Base-by-base conservation (phyloP, 2,888 invertebrate genomes). In the Cataglyphis cursor region DNA sequence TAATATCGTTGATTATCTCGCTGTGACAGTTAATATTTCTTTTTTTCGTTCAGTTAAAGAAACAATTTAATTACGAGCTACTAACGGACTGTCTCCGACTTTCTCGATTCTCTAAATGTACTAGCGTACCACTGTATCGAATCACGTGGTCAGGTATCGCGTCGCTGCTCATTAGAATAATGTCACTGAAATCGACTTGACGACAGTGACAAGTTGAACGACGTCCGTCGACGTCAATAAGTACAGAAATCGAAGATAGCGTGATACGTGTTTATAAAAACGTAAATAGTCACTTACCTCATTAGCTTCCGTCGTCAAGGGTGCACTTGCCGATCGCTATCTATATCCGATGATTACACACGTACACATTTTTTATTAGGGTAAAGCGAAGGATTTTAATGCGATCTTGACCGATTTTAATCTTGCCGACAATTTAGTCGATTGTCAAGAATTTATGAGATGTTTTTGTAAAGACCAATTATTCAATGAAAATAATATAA, bases 261-360 rank as follows among this genome's bases (percentile, higher is more conserved):
- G n/a, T 31, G 75, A 48, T 51, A 31, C 57, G 18, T 31, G 31
- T 21, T 21, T 48, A 48, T 78, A 78, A 78, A 76, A 80, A 59
- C 10, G 12, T 80, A 21, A 78, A 78, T 59, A 31, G 18, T 59
- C 35, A 80, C 78, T 80, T 80, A 80, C 78, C 78, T 80, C 74
- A 31, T 78, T 73, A 80, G 73, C 35, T 57, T 73, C 59, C 78
- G 44, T 78, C 44, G 12, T 35, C 18, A 4, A n/a, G 21, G n/a
- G 59, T 12, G 44, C 59, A 64, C 24, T 75, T 41, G 59, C 35
- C 51, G n/a, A 54, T 41, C 51, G 38, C 64, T 61, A 80, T 78
- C 44, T 35, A 35, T 8, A 41, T 44, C 48, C 70, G 76, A 78
- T 70, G 44, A 70, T 68, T 70, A 44, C 54, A 41, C 44, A 18